Conservation (phyloP, 1,140 invertebrate genomes). For the Drosophila sturtevanti region DNA sequence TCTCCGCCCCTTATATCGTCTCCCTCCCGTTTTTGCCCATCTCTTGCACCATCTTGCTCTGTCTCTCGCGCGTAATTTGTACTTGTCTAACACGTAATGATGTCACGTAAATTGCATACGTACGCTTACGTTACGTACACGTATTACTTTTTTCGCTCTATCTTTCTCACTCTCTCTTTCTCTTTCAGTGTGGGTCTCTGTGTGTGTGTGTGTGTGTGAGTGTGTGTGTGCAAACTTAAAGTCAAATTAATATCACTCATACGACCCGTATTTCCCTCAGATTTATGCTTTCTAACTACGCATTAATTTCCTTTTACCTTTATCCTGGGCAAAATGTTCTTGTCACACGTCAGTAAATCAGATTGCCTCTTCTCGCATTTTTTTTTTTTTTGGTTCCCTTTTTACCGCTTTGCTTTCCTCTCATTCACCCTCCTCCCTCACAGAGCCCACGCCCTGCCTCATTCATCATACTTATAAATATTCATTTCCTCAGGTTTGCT, state of each 20-base stretch:
- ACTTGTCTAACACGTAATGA: constrained; percentile 81
- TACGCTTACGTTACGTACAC: constrained; percentile 69
- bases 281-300: constrained; percentile 79
- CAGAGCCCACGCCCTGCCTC: constrained; percentile 39
- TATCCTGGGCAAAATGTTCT: constrained; percentile 55
- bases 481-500: constrained; percentile 69
- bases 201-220: constrained; percentile 13
- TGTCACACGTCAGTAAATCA: constrained; percentile 78
- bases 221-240: constrained; percentile 56
- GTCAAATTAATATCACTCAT: constrained; percentile 80
- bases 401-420: neutral
- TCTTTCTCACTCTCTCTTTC: neutral
- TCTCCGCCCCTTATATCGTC: neutral
- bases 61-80: constrained; percentile 67
- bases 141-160: constrained; percentile 60
- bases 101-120: constrained; percentile 82
- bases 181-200: no score
- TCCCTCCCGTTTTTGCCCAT: neutral
- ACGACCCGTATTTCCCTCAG: constrained; percentile 68
- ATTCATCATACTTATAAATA: constrained; percentile 83
- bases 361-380: constrained; percentile 23
- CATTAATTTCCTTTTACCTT: constrained; percentile 80
- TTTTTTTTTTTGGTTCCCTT: neutral
- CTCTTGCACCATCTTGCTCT: constrained; percentile 21
- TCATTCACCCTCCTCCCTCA: neutral